Percentiles rank a stretch among this genome's conserved stretches.
Conservation (phyloP, 2,888 invertebrate species). For the Napeogenes sylphis region DNA sequence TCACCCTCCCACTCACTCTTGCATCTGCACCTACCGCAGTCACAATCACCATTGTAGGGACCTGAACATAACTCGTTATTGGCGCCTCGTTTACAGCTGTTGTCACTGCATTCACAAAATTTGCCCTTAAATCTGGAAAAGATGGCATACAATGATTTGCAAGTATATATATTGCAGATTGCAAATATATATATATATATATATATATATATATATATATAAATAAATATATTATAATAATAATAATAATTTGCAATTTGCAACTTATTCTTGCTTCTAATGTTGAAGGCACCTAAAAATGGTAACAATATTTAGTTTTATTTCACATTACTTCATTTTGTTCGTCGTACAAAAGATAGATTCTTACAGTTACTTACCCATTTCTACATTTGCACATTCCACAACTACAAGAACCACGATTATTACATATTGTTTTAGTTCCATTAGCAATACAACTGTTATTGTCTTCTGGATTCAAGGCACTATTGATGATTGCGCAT, state of each 20-base stretch:
- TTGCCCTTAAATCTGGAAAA: conserved; percentile 44
- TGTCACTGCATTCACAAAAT: conserved; percentile 55
- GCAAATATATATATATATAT: too few species aligned
- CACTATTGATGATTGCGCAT: conserved; percentile 32
- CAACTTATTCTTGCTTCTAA: too few species aligned
- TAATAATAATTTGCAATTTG: too few species aligned
- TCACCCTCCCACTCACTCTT: conserved; percentile 50
- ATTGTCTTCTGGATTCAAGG: conserved; percentile 27
- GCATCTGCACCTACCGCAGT: conserved; percentile 78
- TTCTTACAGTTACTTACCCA: too few species aligned
- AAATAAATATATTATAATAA: too few species aligned
- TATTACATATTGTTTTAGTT: conserved; percentile 47
- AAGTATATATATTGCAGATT: background rate
- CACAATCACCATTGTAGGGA: conserved; percentile 81
- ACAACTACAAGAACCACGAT: conserved; percentile 74
- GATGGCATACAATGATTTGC: background rate
- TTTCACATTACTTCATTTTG: too few species aligned
- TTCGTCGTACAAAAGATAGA: background rate
- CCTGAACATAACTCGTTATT: conserved; percentile 73
- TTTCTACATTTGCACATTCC: conserved; percentile 78
- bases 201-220: too few species aligned
- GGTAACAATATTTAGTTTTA: too few species aligned
- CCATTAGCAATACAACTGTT: conserved; percentile 38
- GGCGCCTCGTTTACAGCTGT: conserved; percentile 44
- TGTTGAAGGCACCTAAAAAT: too few species aligned